phyloP scores from a whole-genome alignment of 1,140 invertebrate species.

The Ridgeia piscesae region DNA sequence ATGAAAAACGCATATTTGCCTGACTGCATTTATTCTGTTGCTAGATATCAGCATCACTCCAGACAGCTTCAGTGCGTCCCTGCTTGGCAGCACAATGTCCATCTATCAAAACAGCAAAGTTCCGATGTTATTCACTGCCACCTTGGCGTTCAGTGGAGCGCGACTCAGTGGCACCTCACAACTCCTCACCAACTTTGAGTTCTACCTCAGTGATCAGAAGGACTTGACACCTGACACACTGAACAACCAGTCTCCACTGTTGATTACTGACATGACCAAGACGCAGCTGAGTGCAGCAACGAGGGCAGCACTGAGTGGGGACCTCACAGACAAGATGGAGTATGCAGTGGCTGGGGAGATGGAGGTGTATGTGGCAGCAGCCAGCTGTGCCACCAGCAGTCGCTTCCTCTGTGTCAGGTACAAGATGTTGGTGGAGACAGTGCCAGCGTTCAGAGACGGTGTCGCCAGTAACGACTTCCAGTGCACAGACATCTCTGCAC shows the following conservation, averaged over 20 bases:
- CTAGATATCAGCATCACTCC: not conserved
- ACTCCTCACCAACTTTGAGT: not conserved
- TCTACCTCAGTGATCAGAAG: not conserved
- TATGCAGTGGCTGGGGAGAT: not conserved
- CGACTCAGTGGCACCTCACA: not conserved
- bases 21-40: not conserved
- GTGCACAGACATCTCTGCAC: not conserved
- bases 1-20: no score
- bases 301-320: not conserved
- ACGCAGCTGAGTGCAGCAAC: not conserved
- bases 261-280: not conserved
- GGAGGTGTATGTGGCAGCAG: not conserved
- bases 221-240: not conserved
- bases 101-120: not conserved
- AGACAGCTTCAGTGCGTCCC: not conserved
- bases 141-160: not conserved
- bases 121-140: not conserved
- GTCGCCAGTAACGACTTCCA: not conserved
- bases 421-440: not conserved
- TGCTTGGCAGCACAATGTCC: not conserved
- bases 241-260: not conserved
- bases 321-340: not conserved
- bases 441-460: not conserved
- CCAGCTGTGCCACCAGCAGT: not conserved
- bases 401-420: not conserved